phyloP scores from a whole-genome alignment of 1,140 invertebrate species.

The Pectinophora gossypiella region DNA sequence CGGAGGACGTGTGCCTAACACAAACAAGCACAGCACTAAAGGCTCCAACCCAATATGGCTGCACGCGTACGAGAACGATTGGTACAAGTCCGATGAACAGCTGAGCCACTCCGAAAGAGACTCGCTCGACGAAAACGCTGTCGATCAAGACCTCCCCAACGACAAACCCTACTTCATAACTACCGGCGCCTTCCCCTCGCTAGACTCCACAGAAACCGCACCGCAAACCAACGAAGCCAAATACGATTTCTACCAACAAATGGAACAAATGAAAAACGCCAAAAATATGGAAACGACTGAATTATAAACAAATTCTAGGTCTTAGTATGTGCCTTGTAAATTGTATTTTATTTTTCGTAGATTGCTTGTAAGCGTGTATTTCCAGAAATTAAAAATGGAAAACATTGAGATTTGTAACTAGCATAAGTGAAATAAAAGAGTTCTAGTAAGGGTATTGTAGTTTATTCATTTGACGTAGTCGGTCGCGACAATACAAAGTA shows the following conservation, averaged over 20 bases:
- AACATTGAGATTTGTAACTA: not conserved
- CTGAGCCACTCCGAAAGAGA: conserved; percentile 83
- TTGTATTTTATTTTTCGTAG: not conserved
- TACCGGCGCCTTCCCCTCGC: conserved; percentile 71
- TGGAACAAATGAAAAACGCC: conserved; percentile 79
- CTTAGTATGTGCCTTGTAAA: not conserved
- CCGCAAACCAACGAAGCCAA: conserved; percentile 76
- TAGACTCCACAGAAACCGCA: conserved; percentile 64
- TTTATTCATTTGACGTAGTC: no score
- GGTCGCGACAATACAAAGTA: no score
- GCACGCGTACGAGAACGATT: conserved; percentile 95
- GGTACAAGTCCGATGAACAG: conserved; percentile 89
- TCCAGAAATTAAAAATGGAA: no score
- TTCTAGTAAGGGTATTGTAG: not conserved
- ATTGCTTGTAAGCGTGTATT: no score
- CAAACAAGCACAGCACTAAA: conserved; percentile 94
- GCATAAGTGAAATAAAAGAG: not conserved
- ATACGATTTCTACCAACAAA: conserved; percentile 80
- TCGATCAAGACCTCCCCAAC: conserved; percentile 78
- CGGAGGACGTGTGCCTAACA: conserved; percentile 90
- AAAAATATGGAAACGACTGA: conserved; percentile 93
- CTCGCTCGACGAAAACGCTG: conserved; percentile 91
- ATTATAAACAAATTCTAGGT: conserved; percentile 64
- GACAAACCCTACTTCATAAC: conserved; percentile 76
- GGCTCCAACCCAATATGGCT: conserved; percentile 97